A percentile compares a stretch with the other conserved stretches of the same genome.
These are phyloP conservation scores for Heteromormyrus szaboi DNA, from an alignment of 2,797 vertebrate genomes.

Conservation along the genomic window DNA sequence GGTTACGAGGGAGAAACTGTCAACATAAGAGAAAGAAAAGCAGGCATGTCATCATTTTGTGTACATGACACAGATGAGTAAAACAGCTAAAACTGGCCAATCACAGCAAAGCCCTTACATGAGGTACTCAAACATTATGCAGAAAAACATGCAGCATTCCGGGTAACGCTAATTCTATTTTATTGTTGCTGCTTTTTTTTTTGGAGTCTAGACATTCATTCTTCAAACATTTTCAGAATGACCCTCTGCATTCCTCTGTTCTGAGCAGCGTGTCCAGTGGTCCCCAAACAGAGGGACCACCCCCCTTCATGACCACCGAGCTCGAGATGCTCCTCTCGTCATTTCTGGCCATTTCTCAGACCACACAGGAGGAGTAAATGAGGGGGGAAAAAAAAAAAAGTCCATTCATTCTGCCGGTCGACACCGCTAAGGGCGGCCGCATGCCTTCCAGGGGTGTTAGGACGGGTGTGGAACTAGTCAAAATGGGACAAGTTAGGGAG, in stretches of 20 bases:
- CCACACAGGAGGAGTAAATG: slow-evolving; percentile 2
- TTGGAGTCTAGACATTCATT: neutral
- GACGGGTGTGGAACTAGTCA: neutral
- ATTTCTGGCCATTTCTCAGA: neutral
- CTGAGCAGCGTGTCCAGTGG: neutral
- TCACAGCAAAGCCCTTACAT: neutral
- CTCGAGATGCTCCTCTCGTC: neutral
- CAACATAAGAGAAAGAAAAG: neutral
- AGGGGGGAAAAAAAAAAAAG: neutral
- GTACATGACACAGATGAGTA: neutral
- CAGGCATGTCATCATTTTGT: neutral
- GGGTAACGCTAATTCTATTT: neutral
- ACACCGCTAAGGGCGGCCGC: neutral
- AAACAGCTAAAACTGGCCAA: too few relatives aligned
- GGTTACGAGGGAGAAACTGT: neutral
- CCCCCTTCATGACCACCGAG: neutral
- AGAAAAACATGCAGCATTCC: neutral
- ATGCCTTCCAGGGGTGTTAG: neutral
- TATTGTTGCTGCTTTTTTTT: neutral
- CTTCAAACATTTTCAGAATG: neutral
- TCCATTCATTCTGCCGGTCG: neutral
- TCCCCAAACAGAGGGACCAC: neutral
- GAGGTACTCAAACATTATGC: neutral
- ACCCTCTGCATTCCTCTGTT: neutral
- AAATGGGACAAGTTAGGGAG: neutral